Base-by-base conservation (phyloP, 2,888 invertebrate genomes). In the Ochropleura plecta region DNA sequence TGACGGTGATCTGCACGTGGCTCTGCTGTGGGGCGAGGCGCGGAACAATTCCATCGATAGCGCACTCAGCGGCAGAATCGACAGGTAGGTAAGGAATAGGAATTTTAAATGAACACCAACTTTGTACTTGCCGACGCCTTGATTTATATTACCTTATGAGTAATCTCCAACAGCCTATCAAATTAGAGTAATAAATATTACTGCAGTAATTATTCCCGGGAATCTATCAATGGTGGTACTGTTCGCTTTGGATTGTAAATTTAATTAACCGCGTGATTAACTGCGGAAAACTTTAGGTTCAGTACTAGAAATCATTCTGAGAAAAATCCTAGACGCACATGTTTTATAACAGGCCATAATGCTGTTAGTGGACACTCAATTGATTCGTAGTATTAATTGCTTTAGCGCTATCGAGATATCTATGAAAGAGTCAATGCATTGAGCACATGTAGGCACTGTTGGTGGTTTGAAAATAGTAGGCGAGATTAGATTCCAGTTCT, bases 1-100 rank as follows among this genome's bases (percentile, higher is more conserved):
- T 84, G 98, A 98, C 86, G 98, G 98, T 85, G 97, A 97, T 76
- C 96, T 99, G 85, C 98, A 97, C 90, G 98, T 98, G 44, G 98
- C 98, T 0, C 95, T 99, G 60, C 96, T 98, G 48, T 98, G 98
- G 98, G 98, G 97, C 79, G 97, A 97, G 82, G 93, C 95, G 81
- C 90, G 90, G 44, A 97, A 97, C 89, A 97, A 97, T 87, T 97
- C 97, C 85, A 97, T 97, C 82, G 98, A 98, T 82, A 97, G 97
- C 83, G 97, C 97, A 5, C 93, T 98, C 63, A 98, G 98, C 78
- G 98, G 98, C 18, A 97, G 97, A 90, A 97, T 98, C 84, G 97
- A 97, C 88, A 98, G 98, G 93, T 96, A 91, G 86, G 90, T 91
- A 91, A 87, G 90, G 83, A 90, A 84, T 84, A 87, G 90, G 83